Base-by-base conservation (phyloP, 2,797 vertebrate species). In the Dallia pectoralis region DNA sequence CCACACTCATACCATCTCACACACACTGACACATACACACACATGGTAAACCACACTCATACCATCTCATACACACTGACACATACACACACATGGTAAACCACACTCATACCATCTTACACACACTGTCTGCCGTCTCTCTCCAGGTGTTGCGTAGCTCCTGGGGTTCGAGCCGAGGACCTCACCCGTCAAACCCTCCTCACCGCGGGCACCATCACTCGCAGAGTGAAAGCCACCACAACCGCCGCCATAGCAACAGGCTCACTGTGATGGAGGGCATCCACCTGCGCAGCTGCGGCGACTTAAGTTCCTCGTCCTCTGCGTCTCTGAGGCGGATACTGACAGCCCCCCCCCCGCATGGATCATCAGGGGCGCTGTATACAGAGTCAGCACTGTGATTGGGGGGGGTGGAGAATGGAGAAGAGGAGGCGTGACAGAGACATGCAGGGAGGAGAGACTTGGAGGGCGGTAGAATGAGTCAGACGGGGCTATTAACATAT, bases 281-380 rank as follows among this genome's bases (percentile, higher is more conserved):
- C 72, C 96, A 98, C 87, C 90, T 98, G 74, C 95, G 94, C 69
- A 99, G 97, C 91, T 98, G 97, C 0, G 97, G 97, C 2, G 97
- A 99, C 81, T 91, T 98, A 73, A 99, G 93, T 86, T 97, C 94
- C 0, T 92, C 94, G 0, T 96, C 97, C 0, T 87, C 90, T 0
- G 81, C 78, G 0, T 95, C 96, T 1, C 86, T 97, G 61, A 92
- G 94, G 5, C 93, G 94, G 27, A 83, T 98, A 47, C 85, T 96
- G 51, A 93, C 95, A 0, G 29, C 87, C 1, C 92, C 89, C 11
- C 67, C 92, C n/a, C 91, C 93, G 0, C 95, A 93, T 4, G 96
- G 95, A 74, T 95, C 93, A 44, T 93, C 97, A 2, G 95, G 92
- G 2, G 95, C 93, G 19, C 85, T 94, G 71, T 94, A 92, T 84